phyloP scores from a whole-genome alignment of 2,113 vertebrate species.

The Mobula birostris region DNA sequence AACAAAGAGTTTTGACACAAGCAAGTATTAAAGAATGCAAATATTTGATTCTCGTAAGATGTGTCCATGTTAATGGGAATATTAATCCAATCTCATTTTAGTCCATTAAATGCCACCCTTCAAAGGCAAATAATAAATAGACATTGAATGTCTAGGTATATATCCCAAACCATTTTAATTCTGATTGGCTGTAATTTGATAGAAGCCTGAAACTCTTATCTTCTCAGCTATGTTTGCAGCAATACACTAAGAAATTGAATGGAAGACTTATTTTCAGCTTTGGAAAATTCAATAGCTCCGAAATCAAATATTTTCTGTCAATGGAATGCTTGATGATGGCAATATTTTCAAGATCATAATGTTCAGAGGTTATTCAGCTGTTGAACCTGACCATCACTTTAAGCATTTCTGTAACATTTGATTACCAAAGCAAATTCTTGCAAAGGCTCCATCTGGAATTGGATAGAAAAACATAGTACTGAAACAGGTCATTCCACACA shows the following conservation, averaged over 20 bases:
- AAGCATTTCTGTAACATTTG: not conserved
- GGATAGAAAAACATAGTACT: no score
- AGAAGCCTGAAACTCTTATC: not conserved
- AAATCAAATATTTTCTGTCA: not conserved
- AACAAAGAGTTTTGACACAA: no score
- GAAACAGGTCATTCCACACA: not conserved
- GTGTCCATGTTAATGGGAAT: not conserved
- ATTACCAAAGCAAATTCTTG: not conserved
- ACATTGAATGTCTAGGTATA: not conserved
- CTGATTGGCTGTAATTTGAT: not conserved
- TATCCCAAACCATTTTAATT: not conserved
- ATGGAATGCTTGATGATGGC: not conserved
- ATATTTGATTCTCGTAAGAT: not conserved
- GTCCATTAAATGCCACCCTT: not conserved
- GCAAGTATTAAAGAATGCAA: not conserved
- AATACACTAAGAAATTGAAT: not conserved
- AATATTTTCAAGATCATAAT: not conserved
- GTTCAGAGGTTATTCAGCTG: not conserved
- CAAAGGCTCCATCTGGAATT: not conserved
- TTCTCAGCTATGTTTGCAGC: not conserved
- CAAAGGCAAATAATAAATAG: not conserved
- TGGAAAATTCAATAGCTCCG: not conserved
- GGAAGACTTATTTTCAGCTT: not conserved
- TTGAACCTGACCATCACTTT: not conserved
- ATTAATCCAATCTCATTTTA: not conserved